Evolutionary conservation across 1,140 invertebrate species (phyloP).

Genomic region (Bombus vancouverensis): DNA sequence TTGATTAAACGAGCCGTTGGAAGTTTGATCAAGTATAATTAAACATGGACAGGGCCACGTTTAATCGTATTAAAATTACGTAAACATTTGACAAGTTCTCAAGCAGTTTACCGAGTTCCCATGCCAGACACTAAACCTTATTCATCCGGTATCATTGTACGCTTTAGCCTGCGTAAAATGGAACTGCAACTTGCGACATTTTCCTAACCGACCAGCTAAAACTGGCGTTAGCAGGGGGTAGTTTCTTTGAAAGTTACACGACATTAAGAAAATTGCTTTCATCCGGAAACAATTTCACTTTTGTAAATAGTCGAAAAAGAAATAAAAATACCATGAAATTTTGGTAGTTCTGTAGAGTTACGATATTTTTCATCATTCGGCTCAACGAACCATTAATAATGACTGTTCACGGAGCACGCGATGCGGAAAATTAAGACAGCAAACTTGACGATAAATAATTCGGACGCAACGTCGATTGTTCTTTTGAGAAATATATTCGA

Average conservation of each 20-base stretch:
- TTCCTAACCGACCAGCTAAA: too few relatives aligned
- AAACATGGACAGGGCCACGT: background rate
- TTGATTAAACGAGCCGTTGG: background rate
- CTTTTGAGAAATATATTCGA: too few relatives aligned
- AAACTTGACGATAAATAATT: too few relatives aligned
- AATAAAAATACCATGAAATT: background rate
- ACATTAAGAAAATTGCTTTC: background rate
- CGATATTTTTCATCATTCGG: background rate
- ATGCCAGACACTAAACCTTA: background rate
- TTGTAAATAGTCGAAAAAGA: background rate
- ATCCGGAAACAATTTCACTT: background rate
- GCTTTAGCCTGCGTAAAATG: background rate
- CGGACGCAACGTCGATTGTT: too few relatives aligned
- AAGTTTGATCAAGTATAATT: background rate
- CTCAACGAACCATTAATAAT: background rate
- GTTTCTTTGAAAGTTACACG: background rate
- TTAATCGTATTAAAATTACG: conserved; percentile 14
- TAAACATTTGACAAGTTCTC: conserved; percentile 18
- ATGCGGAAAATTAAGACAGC: too few relatives aligned
- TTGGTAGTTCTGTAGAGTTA: background rate
- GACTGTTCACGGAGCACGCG: too few relatives aligned
- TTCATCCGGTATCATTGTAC: background rate
- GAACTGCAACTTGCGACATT: background rate
- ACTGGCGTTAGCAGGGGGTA: accelerated
- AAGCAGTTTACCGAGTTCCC: background rate